Evolutionary conservation across 2,888 invertebrate species (phyloP).

Genomic region (Gandaritis pyraliata): DNA sequence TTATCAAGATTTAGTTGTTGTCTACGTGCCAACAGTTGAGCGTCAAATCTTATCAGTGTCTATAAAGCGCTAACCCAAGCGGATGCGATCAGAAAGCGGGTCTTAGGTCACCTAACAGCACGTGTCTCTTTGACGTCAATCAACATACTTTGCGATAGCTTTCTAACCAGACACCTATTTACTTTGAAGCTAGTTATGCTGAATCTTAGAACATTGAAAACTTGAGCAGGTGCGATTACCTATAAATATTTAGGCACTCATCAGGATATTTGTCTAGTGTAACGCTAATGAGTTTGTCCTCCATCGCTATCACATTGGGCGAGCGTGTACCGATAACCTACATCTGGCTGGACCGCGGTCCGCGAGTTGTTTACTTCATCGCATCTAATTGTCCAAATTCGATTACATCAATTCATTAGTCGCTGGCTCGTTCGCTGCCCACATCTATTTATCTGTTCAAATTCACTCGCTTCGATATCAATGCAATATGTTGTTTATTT

Average conservation of each 20-base stretch:
- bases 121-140: conserved; percentile 69
- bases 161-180: conserved; percentile 53
- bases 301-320: conserved; percentile 49
- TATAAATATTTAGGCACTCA: conserved; percentile 49
- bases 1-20: conserved; percentile 41
- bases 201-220: conserved; percentile 35
- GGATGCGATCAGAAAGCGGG: conserved; percentile 60
- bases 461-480: conserved; percentile 45
- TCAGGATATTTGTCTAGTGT: conserved; percentile 53
- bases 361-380: conserved; percentile 64
- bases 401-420: conserved; percentile 58
- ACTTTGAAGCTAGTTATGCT: conserved; percentile 38
- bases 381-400: conserved; percentile 64
- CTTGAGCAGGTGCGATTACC: conserved; percentile 38
- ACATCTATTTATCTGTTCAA: conserved; percentile 56
- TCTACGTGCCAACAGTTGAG: conserved; percentile 42
- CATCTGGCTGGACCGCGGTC: conserved; percentile 58
- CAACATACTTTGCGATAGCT: conserved; percentile 56
- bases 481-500: conserved; percentile 54
- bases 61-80: conserved; percentile 47
- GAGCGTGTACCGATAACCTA: conserved; percentile 66
- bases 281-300: conserved; percentile 56
- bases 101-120: conserved; percentile 66
- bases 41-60: conserved; percentile 55
- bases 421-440: conserved; percentile 44